Evolutionary conservation across 2,888 invertebrate genomes (phyloP).

Genomic region (Cordylochernes scorpioides): DNA sequence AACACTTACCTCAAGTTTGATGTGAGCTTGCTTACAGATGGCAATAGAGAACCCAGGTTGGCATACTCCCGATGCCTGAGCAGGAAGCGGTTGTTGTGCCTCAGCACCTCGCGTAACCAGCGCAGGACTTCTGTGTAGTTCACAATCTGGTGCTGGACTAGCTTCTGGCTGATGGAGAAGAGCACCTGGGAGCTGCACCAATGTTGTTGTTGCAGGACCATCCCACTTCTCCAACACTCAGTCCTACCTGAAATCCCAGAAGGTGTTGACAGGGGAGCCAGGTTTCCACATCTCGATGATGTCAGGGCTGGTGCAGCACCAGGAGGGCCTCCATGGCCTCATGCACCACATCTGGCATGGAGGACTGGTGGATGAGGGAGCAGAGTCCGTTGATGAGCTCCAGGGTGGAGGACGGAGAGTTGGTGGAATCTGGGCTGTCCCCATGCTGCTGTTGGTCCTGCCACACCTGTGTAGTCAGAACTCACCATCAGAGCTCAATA

Average conservation of each 20-base stretch:
- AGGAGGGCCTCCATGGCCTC: constrained; percentile 91
- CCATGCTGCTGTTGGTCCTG: too few species aligned
- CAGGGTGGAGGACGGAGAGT: too few species aligned
- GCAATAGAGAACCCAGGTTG: constrained; percentile 70
- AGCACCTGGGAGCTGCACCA: constrained; percentile 75
- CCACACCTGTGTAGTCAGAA: too few species aligned
- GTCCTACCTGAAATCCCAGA: constrained; percentile 91
- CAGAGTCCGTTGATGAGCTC: constrained; percentile 88
- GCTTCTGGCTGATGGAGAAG: constrained; percentile 86
- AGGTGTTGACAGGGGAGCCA: constrained; percentile 78
- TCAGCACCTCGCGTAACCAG: constrained; percentile 77
- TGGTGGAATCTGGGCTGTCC: too few species aligned
- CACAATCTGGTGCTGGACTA: constrained; percentile 84
- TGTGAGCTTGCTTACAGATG: constrained; percentile 84
- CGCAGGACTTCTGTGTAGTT: constrained; percentile 91
- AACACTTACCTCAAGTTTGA: constrained; percentile 56
- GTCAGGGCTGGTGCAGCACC: constrained; percentile 70
- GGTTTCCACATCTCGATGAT: constrained; percentile 95
- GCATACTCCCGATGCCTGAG: constrained; percentile 76
- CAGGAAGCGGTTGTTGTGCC: constrained; percentile 73
- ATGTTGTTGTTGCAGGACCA: constrained; percentile 11
- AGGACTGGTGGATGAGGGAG: constrained; percentile 68
- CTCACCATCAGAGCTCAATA: too few species aligned
- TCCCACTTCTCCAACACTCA: constrained; percentile 2
- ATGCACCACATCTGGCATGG: constrained; percentile 77